These are phyloP conservation scores for Antheraea assamensis DNA, from an alignment of 2,888 invertebrate species.

Conservation along the genomic window DNA sequence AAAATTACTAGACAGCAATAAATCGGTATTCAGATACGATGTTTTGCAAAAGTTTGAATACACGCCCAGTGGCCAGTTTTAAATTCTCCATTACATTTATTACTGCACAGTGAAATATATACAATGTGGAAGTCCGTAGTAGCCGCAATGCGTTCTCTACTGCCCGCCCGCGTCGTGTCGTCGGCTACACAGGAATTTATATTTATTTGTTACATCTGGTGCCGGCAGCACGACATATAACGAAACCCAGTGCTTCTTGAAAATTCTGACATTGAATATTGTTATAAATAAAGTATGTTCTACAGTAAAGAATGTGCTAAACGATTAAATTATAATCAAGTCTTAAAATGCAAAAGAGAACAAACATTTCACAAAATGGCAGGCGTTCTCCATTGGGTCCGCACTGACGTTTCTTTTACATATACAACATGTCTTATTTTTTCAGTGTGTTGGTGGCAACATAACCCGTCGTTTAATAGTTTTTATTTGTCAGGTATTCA, in stretches of 20 bases:
- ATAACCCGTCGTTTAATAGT: too few relatives aligned
- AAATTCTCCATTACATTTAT: conserved; percentile 17
- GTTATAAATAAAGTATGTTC: not conserved
- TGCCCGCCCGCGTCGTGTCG: conserved; percentile 20
- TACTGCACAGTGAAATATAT: conserved; percentile 20
- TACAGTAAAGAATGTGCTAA: not conserved
- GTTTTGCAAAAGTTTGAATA: conserved; percentile 16
- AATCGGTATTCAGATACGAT: not conserved
- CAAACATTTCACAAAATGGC: not conserved
- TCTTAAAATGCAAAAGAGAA: not conserved
- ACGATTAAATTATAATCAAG: not conserved
- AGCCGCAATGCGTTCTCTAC: conserved; percentile 22
- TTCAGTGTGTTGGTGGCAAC: too few relatives aligned
- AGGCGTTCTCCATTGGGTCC: too few relatives aligned
- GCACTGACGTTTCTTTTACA: too few relatives aligned
- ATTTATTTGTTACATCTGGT: conserved; percentile 44
- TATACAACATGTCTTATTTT: too few relatives aligned
- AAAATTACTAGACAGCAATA: not conserved
- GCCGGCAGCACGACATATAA: conserved; percentile 14
- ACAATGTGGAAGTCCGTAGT: conserved; percentile 16
- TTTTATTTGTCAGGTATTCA: too few relatives aligned
- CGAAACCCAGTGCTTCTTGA: conserved; percentile 8
- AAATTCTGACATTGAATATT: not conserved
- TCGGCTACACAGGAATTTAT: conserved; percentile 38
- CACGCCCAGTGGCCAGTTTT: conserved; percentile 15